phyloP scores from a whole-genome alignment of 2,888 invertebrate genomes.

The Aromia moschata region DNA sequence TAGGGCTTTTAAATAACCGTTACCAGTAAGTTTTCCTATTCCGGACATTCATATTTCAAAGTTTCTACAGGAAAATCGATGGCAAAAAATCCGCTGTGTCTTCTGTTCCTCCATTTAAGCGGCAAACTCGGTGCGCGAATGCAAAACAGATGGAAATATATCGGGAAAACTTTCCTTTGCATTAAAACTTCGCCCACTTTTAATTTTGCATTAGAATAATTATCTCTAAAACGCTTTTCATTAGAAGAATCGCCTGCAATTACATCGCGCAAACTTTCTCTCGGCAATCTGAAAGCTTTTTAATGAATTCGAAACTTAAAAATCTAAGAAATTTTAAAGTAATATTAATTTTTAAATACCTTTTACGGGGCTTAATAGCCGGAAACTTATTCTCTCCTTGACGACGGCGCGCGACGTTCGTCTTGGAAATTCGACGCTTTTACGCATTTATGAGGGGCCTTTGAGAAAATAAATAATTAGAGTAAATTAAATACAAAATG shows the following conservation, averaged over 20 bases:
- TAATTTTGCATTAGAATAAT: slow-evolving; percentile 46
- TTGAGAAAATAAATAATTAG: background rate
- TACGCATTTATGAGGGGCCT: background rate
- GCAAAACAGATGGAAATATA: slow-evolving; percentile 39
- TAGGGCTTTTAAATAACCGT: slow-evolving; percentile 43
- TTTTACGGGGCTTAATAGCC: slow-evolving; percentile 18
- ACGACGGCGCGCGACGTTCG: background rate
- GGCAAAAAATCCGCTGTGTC: slow-evolving; percentile 23
- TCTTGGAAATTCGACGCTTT: no score
- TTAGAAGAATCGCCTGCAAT: slow-evolving; percentile 46
- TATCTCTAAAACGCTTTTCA: slow-evolving; percentile 49
- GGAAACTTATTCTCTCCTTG: background rate
- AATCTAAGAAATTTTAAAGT: slow-evolving; percentile 32
- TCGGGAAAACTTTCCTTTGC: slow-evolving; percentile 39
- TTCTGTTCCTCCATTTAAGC: slow-evolving; percentile 4
- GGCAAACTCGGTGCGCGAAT: slow-evolving; percentile 1
- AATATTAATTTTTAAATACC: slow-evolving; percentile 37
- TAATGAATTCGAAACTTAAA: slow-evolving; percentile 41
- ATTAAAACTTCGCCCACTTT: slow-evolving; percentile 45
- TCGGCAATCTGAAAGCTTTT: slow-evolving; percentile 42
- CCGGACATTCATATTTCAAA: slow-evolving; percentile 41
- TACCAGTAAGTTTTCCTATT: slow-evolving; percentile 34
- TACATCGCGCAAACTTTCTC: slow-evolving; percentile 43
- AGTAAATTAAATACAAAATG: background rate
- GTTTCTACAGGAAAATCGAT: slow-evolving; percentile 34